A percentile compares a stretch with the other conserved stretches of the same genome.
Conservation (phyloP, 2,113 vertebrate genomes). For the Penelope pileata region DNA sequence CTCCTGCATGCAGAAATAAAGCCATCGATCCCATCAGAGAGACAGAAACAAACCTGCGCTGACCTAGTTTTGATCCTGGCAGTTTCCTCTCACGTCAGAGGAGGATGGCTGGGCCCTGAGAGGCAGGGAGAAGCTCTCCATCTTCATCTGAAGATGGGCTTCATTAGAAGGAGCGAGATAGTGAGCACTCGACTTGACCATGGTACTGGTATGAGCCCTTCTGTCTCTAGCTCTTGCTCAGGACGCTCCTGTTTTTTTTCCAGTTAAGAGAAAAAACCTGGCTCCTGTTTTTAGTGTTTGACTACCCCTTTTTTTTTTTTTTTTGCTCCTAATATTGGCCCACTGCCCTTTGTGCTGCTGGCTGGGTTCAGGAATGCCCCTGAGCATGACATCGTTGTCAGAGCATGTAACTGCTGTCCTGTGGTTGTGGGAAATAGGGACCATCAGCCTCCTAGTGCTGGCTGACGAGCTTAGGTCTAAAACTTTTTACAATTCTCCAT, state of each 20-base stretch:
- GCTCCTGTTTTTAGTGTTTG: neutral
- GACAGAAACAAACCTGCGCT: neutral
- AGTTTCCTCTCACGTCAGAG: rapidly evolving
- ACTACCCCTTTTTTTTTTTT: neutral
- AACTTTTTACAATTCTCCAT: neutral
- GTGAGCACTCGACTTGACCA: neutral
- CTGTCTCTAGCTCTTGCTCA: neutral
- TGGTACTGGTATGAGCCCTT: neutral
- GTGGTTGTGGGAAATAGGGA: neutral
- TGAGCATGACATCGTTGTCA: neutral
- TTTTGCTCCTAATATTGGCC: neutral
- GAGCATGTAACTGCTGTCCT: neutral
- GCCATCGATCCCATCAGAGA: neutral
- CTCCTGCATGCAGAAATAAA: neutral
- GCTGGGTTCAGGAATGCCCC: neutral
- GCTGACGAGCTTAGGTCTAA: neutral
- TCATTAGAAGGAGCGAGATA: neutral
- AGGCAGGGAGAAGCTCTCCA: neutral
- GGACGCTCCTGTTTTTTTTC: neutral
- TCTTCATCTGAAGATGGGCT: neutral
- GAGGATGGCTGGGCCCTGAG: neutral
- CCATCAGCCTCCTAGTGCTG: neutral
- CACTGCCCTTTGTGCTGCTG: neutral
- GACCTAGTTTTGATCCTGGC: neutral
- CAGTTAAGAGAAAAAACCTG: neutral